Evolutionary conservation across 2,888 invertebrate genomes (phyloP).

Genomic region (Diabrotica balteata): DNA sequence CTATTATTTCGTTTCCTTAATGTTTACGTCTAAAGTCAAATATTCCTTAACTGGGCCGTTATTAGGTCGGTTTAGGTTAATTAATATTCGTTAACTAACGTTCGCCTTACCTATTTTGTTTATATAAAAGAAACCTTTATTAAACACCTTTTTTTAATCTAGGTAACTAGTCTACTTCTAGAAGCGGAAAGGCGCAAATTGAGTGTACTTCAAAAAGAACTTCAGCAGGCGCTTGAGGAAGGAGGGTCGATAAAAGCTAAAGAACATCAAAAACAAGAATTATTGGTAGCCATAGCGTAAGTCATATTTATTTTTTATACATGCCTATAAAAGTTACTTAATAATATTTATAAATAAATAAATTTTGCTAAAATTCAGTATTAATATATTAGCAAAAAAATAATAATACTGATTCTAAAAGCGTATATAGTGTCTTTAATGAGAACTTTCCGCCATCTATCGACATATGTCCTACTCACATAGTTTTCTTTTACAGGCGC

Average conservation of each 20-base stretch:
- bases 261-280: conserved; percentile 71
- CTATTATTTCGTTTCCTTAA: too few relatives aligned
- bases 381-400: too few relatives aligned
- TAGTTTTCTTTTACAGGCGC: conserved; percentile 63
- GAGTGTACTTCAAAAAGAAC: conserved; percentile 70
- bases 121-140: too few relatives aligned
- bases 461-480: conserved; percentile 10
- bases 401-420: not conserved
- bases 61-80: too few relatives aligned
- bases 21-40: too few relatives aligned
- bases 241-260: conserved; percentile 71
- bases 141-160: conserved; percentile 27
- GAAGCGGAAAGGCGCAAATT: conserved; percentile 74
- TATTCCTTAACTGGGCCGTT: too few relatives aligned
- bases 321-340: not conserved
- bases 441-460: conserved; percentile 39
- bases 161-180: conserved; percentile 74
- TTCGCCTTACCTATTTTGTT: too few relatives aligned
- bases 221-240: conserved; percentile 68
- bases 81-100: too few relatives aligned
- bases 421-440: not conserved
- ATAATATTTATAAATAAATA: conserved; percentile 1
- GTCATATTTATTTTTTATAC: conserved; percentile 47
- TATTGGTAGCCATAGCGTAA: conserved; percentile 71
- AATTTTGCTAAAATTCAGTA: not conserved